These are phyloP conservation scores for Drosophila yakuba DNA, from an alignment of 1,140 invertebrate genomes.

Conservation along the genomic window DNA sequence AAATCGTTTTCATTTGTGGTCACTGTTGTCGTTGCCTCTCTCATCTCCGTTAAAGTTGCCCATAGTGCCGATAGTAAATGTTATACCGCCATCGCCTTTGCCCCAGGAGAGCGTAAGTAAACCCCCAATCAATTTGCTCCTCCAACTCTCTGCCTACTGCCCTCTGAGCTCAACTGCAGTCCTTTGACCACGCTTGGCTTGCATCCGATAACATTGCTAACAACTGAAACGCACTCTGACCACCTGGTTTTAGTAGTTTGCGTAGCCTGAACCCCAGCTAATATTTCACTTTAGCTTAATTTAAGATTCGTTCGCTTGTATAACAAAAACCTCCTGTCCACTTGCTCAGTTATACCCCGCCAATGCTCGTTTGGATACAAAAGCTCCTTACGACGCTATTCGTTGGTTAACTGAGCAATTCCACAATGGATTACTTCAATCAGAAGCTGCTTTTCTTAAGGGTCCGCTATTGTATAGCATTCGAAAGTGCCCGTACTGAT, in stretches of 20 bases:
- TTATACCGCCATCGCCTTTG: constrained; percentile 75
- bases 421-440: not conserved
- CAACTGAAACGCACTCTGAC: constrained; percentile 37
- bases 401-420: not conserved
- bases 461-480: not conserved
- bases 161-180: constrained; percentile 12
- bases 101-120: constrained; percentile 79
- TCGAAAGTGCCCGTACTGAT: not conserved
- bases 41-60: constrained; percentile 76
- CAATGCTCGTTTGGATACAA: too few species aligned
- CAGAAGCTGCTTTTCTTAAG: not conserved
- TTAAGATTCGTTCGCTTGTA: constrained; percentile 3
- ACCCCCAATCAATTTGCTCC: constrained; percentile 38
- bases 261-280: constrained; percentile 17
- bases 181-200: constrained; percentile 40
- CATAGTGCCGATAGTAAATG: constrained; percentile 79
- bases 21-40: constrained; percentile 58
- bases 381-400: too few species aligned
- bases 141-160: constrained; percentile 23
- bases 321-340: constrained; percentile 1
- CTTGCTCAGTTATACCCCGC: not conserved
- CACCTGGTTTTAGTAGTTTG: constrained; percentile 15
- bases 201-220: constrained; percentile 42
- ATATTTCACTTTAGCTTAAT: constrained; percentile 21
- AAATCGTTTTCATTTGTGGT: constrained; percentile 72